phyloP scores from a whole-genome alignment of 2,113 vertebrate genomes.

The Alaudala cheleensis region DNA sequence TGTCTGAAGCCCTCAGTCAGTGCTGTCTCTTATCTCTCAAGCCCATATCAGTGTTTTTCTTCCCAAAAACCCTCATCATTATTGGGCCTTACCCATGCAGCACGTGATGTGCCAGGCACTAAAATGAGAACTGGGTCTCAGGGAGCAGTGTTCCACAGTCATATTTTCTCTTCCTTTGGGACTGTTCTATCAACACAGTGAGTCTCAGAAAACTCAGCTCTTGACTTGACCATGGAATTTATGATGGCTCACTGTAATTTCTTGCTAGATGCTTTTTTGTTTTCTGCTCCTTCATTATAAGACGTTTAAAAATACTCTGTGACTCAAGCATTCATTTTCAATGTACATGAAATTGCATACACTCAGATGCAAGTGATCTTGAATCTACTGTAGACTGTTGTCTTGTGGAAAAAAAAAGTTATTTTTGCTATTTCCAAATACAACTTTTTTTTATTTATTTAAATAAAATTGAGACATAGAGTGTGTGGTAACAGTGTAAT shows the following conservation, averaged over 20 bases:
- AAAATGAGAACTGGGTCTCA: neutral
- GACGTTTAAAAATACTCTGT: neutral
- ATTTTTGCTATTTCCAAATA: neutral
- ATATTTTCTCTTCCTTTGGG: neutral
- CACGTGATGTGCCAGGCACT: accelerated
- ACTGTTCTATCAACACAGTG: neutral
- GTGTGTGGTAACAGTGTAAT: neutral
- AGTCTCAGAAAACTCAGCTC: neutral
- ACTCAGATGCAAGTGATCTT: neutral
- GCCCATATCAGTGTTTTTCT: neutral
- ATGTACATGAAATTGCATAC: neutral
- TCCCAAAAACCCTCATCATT: neutral
- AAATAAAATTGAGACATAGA: neutral
- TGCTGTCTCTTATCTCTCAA: neutral
- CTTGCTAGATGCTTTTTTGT: neutral
- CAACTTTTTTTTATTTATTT: neutral
- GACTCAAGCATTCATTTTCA: neutral
- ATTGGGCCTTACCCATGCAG: neutral
- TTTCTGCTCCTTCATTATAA: neutral
- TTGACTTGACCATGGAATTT: neutral
- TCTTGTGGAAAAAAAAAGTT: neutral
- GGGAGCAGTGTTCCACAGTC: neutral
- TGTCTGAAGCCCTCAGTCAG: neutral
- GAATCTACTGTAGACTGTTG: neutral
- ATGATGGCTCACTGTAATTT: neutral